Base-by-base conservation (phyloP, 2,113 vertebrate species). In the Empidonax alnorum region DNA sequence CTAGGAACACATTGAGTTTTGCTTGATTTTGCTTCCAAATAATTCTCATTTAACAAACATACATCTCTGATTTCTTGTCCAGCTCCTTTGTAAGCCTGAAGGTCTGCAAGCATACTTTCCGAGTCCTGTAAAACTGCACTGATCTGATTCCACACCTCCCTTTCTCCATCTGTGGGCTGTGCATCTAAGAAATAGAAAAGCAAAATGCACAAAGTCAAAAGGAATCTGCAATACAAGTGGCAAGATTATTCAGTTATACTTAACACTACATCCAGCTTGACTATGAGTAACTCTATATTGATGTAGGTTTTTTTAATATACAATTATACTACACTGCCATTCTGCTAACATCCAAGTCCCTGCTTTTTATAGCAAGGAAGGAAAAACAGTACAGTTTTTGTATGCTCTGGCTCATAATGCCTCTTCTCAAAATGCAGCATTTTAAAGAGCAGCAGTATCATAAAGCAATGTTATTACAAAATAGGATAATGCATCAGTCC, bases 21-120 rank as follows among this genome's bases (percentile, higher is more conserved):
- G 42, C 62, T 93, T 65, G 39, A 47, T 74, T 89, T 87, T 89
- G 35, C 55, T 92, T 94, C 59, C 47, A 46, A 72, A 89, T 28
- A 89, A 76, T 30, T 76, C 42, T 69, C 79, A 82, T 73, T 87
- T 87, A 81, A 49, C 39, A 95, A 98, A 81, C 98, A 71, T 98
- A 99, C 99, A 93, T 99, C 99, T 98, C 99, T 98, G 97, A 99
- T 99, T 98, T 99, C 99, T 85, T 99, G 99, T 53, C 99, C 99
- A 2, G 99, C 99, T 95, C 99, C 99, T 97, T 99, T 99, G 98
- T 99, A 99, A 10, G 99, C 98, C 97, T 99, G 99, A 68, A 99
- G 98, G 91, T 99, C 99, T 25, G 97, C 90, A 56, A 99, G 98
- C 97, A 99, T 99, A 96, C 98, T 99, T 98, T 99, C 99, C 0